Base-by-base conservation (phyloP, 2,888 invertebrate genomes). In the Clepsis dumicolana region DNA sequence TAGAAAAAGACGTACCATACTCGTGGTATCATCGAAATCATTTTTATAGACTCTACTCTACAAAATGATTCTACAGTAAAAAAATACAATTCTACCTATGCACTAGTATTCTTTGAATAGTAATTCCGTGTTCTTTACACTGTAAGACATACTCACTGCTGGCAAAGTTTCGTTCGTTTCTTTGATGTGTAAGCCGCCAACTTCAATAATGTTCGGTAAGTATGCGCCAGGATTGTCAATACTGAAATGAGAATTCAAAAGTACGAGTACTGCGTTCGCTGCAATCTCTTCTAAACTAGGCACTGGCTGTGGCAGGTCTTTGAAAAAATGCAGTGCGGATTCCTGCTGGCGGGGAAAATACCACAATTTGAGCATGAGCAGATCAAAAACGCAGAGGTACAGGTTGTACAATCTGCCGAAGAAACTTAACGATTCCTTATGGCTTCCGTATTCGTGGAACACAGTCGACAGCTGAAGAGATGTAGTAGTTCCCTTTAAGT, bases 131-230 rank as follows among this genome's bases (percentile, higher is more conserved):
- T 16, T 44, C 41, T 41, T 44, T 16, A 18, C 5, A 18, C 21
- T 48, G 21, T 12, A 48, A 16, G 12, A 21, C 48, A 48, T 2
- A 48, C 61, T 41, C 52, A 66, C 66, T 44, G 4, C 4, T 25
- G 61, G 44, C 25, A 66, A 54, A n/a, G 61, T 66, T 14, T 66
- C 66, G 21, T 66, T 66, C 8, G 66, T 61, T 54, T 66, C 66
- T 32, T 54, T 66, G n/a, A 66, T 54, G 24, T 66, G 66, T 10
- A 66, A 84, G 8, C 92, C 91, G 18, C 88, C 91, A 57, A 93
- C 84, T 75, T 89, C 87, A 8, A 90, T 80, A 73, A 91, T 83
- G 67, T 87, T 88, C 0, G 90, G 91, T 7, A 88, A 81, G 12
- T 82, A 72, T 0, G 89, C 86, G 29, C 81, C 75, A 3, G 85